Base-by-base conservation (phyloP, 2,888 invertebrate genomes). In the Erynnis tages region DNA sequence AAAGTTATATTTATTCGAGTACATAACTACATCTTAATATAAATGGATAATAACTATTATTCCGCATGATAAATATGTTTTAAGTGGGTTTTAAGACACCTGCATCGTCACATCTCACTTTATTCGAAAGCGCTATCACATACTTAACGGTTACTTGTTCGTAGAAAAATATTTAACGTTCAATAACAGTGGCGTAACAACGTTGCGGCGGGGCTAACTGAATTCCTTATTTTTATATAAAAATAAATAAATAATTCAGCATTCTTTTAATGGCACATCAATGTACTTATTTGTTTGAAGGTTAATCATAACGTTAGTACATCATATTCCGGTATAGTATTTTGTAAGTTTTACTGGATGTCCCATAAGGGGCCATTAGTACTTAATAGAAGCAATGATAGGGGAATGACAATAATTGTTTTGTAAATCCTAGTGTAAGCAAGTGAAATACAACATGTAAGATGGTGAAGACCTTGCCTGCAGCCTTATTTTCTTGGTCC, bases 1-100 rank as follows among this genome's bases (percentile, higher is more conserved):
- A 89, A 89, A 88, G 85, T 89, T 87, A 89, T 85, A 89, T 90
- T 90, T 90, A 90, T 90, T 90, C 88, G 89, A 90, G 90, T 90
- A 90, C 85, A 90, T 90, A 90, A 88, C 89, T 90, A 90, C 89
- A 89, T 78, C 89, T 89, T 90, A 90, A 82, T 81, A 84, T 82
- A 85, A 84, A 85, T 85, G 82, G 81, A 87, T 84, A 85, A 82
- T 84, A 84, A 81, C 83, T 87, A 88, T 85, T 77, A 75, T 82
- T 84, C 82, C 83, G 82, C 82, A 70, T 73, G 85, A 87, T 88
- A 88, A 88, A 89, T 88, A 88, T 83, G 82, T 75, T 82, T 78
- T 78, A 80, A 80, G 78, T 79, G 77, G 78, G 73, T 78, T 79
- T 73, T 74, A 78, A 80, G 81, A 82, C 82, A 80, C 79, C 74